Conservation (phyloP, 2,113 vertebrate genomes). For the Pantherophis guttatus region DNA sequence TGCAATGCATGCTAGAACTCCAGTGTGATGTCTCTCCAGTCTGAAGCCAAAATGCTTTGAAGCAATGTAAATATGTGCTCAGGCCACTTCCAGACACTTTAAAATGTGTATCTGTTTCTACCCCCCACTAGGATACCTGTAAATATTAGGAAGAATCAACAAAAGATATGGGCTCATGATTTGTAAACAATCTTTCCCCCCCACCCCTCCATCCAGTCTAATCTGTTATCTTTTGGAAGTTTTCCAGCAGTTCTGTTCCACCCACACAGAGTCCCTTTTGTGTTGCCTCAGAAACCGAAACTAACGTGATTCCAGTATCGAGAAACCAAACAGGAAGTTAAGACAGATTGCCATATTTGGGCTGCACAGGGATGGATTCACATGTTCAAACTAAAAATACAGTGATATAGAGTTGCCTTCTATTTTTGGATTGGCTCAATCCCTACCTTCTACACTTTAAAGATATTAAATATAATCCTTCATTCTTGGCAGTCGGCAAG, state of each 20-base stretch:
- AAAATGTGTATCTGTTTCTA: background rate
- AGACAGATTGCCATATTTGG: conserved; percentile 55
- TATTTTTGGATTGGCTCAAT: conserved; percentile 40
- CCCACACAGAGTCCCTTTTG: conserved; percentile 48
- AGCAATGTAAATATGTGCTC: background rate
- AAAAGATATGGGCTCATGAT: background rate
- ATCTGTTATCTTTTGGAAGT: conserved; percentile 56
- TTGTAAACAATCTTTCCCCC: conserved; percentile 30
- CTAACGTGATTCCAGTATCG: conserved; percentile 45
- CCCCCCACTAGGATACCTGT: background rate
- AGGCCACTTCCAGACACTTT: background rate
- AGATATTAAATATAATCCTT: conserved; percentile 31
- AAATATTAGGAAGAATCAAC: background rate
- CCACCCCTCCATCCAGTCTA: conserved; percentile 20
- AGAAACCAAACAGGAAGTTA: conserved; percentile 53
- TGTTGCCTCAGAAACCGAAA: conserved; percentile 64
- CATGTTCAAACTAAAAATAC: conserved; percentile 57
- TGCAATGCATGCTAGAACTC: background rate
- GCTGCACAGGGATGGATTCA: conserved; percentile 42
- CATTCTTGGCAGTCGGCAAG: conserved; percentile 38
- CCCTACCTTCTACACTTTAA: conserved; percentile 15
- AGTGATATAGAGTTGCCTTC: conserved; percentile 38
- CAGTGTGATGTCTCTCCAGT: background rate
- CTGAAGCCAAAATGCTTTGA: background rate
- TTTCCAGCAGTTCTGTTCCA: conserved; percentile 54